phyloP scores from a whole-genome alignment of 1,140 invertebrate species.

The Dryas iulia region DNA sequence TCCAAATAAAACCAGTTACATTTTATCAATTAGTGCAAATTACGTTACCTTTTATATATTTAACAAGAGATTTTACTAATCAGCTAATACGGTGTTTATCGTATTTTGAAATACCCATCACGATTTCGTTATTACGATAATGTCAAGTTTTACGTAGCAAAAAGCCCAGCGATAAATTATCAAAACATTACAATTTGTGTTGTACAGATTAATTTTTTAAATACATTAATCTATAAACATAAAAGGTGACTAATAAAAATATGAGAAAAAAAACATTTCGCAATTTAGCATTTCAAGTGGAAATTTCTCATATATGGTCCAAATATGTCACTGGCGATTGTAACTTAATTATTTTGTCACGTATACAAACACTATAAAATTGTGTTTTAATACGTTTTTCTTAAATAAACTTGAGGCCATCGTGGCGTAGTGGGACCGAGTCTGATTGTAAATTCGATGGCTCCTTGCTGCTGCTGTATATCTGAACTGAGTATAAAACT shows the following conservation, averaged over 20 bases:
- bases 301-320: too few relatives aligned
- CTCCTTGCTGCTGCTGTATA: too few relatives aligned
- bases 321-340: too few relatives aligned
- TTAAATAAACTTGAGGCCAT: too few relatives aligned
- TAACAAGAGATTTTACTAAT: not conserved
- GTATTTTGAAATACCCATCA: not conserved
- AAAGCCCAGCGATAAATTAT: not conserved
- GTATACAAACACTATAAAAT: too few relatives aligned
- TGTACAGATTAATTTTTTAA: not conserved
- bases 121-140: not conserved
- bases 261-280: too few relatives aligned
- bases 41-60: not conserved
- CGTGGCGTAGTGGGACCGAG: too few relatives aligned
- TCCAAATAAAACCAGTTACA: not conserved
- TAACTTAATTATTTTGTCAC: too few relatives aligned
- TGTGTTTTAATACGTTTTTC: too few relatives aligned
- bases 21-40: not conserved
- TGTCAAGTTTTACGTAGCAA: not conserved
- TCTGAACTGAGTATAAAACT: too few relatives aligned
- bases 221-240: not conserved
- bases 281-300: not conserved
- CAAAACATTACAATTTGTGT: not conserved
- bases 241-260: not conserved
- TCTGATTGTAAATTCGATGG: too few relatives aligned
- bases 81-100: not conserved